Evolutionary conservation across 2,113 vertebrate species (phyloP), one percentile per base, ranked within the genome.

Genomic region (Ochotona curzoniae): DNA sequence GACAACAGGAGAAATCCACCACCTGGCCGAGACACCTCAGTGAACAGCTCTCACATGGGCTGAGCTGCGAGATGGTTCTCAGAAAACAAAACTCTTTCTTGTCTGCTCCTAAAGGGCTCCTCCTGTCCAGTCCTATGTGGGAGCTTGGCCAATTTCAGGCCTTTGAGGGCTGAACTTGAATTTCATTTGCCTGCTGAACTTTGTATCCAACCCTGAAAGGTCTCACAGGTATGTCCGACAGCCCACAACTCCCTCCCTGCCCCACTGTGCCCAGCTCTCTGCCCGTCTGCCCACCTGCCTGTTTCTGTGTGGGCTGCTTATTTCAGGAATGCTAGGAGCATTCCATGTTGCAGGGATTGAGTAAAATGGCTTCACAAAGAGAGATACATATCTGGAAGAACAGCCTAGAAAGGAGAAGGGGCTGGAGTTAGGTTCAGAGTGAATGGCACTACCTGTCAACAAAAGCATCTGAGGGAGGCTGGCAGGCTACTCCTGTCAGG

Each of bases 1-100:
- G 96, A 97, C 96, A 82, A 97, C 96, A 76, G 96, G 95, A 95
- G 89, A 94, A 93, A 94, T 94, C 89, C 5, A 89, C 97, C 96
- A 97, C 95, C 96, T 97, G 96, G 97, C 94, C 23, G 38, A 94
- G 93, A 90, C 96, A 93, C 94, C 89, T 94, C 87, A 2, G 89
- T 60, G 89, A 91, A 83, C 95, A 96, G 89, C 88, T 54, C 71
- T 87, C 85, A 83, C 93, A 6, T 60, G 85, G 92, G 66, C 85
- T 7, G 49, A 85, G 70, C 66, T 30, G 73, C 76, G 44, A 83
- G 92, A 66, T 10, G 25, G 47, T 47, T 78, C 73, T 92, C 87
- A 13, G 81, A 94, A 79, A 92, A 87, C 87, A 91, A 94, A 95
- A 78, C 44, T 91, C 78, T 73, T 76, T 90, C 83, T 44, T 63